These are phyloP conservation scores for Lagopus muta DNA, from an alignment of 2,113 vertebrate genomes.

Conservation along the genomic window DNA sequence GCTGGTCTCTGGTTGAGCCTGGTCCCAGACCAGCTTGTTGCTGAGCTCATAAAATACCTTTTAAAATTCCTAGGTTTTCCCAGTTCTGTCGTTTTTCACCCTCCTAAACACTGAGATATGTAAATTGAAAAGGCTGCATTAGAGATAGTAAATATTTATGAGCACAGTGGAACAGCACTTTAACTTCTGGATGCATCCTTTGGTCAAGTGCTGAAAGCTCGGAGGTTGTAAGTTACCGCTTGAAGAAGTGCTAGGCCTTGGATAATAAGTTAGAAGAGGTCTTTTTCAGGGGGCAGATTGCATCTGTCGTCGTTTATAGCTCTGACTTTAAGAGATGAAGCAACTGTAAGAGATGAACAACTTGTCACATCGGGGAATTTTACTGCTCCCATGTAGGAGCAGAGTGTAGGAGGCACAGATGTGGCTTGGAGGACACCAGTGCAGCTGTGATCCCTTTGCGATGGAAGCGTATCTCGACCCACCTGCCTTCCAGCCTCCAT, in stretches of 20 bases:
- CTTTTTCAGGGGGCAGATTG: neutral
- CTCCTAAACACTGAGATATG: neutral
- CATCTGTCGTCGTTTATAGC: neutral
- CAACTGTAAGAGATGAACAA: neutral
- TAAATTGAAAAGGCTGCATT: constrained; percentile 42
- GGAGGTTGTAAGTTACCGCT: constrained; percentile 8
- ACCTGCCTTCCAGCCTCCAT: neutral
- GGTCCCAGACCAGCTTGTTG: constrained; percentile 20
- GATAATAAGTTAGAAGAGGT: neutral
- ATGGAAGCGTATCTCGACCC: neutral
- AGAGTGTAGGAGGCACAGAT: neutral
- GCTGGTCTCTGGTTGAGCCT: neutral
- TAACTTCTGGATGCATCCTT: neutral
- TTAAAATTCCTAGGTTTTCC: constrained; percentile 37
- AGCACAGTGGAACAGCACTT: neutral
- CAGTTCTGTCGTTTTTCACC: constrained; percentile 31
- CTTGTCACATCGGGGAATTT: neutral
- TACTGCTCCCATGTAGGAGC: neutral
- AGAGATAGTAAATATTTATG: constrained; percentile 61
- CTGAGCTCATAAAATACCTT: constrained; percentile 47
- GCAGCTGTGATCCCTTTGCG: neutral
- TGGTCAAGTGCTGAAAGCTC: neutral
- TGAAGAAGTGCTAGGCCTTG: neutral
- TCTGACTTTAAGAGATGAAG: neutral
- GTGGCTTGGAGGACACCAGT: neutral